Percentiles rank a stretch among this genome's conserved stretches.
Conservation (phyloP, 2,113 vertebrate genomes). For the Loxodonta africana region DNA sequence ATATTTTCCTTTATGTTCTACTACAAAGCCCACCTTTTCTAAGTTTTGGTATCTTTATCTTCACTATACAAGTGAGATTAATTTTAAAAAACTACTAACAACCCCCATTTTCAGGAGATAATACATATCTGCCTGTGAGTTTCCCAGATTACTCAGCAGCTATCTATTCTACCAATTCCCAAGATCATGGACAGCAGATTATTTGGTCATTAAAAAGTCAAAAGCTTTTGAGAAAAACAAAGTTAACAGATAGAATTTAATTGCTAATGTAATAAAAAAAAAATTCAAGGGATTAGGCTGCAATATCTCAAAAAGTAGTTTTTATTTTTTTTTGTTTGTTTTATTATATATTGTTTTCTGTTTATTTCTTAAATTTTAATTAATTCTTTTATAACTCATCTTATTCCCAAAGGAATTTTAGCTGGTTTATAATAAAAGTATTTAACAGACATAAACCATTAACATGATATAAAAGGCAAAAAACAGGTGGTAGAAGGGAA, state of each 20-base stretch:
- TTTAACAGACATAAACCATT: not conserved
- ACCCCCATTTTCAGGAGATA: not conserved
- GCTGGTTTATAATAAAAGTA: not conserved
- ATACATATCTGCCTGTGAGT: accelerated
- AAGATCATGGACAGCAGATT: not conserved
- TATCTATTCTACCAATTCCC: not conserved
- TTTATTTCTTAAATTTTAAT: conserved; percentile 36
- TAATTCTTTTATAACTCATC: conserved; percentile 6
- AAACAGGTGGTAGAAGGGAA: not conserved
- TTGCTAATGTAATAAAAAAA: not conserved
- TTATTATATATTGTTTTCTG: not conserved
- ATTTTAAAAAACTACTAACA: not conserved
- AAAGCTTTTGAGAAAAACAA: conserved; percentile 13
- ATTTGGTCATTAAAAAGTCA: not conserved
- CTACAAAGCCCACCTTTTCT: conserved; percentile 31
- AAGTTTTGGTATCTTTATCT: not conserved
- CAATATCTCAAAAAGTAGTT: not conserved
- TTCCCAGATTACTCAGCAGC: not conserved
- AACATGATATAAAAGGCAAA: not conserved
- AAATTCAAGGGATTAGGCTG: not conserved
- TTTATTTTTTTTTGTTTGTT: not conserved
- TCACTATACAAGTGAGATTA: not conserved
- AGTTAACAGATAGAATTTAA: not conserved
- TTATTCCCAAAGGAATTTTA: not conserved
- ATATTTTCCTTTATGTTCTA: not conserved